These are phyloP conservation scores for Euplexia lucipara DNA, from an alignment of 2,888 invertebrate genomes.

Conservation along the genomic window DNA sequence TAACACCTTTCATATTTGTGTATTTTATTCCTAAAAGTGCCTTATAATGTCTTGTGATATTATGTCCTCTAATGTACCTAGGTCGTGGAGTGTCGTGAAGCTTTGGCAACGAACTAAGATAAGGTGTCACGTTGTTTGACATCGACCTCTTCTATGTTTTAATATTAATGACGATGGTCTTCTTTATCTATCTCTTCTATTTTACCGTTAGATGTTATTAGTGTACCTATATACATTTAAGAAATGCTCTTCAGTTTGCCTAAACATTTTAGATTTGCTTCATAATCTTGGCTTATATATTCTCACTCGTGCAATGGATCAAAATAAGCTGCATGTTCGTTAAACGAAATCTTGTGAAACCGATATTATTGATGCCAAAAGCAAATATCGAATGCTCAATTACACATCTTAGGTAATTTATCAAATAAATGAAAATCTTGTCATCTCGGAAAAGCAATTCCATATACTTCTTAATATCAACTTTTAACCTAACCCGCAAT, in stretches of 20 bases:
- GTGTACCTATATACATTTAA: background rate
- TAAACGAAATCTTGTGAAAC: no score
- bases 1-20: conserved; percentile 4
- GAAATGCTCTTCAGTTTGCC: background rate
- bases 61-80: conserved; percentile 45
- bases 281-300: background rate
- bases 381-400: background rate
- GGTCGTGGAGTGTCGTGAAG: conserved; percentile 36
- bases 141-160: conserved; percentile 49
- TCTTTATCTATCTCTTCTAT: conserved; percentile 19
- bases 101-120: conserved; percentile 47
- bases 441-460: no score
- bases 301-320: background rate
- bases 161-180: conserved; percentile 28
- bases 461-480: no score
- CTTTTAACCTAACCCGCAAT: no score
- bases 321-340: no score
- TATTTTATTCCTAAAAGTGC: conserved; percentile 35
- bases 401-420: no score
- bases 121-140: conserved; percentile 46
- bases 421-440: background rate
- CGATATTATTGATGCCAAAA: background rate
- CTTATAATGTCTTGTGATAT: conserved; percentile 34
- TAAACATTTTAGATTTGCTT: background rate
- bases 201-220: background rate